phyloP scores from a whole-genome alignment of 1,140 invertebrate genomes.

The Heterodera carotae region DNA sequence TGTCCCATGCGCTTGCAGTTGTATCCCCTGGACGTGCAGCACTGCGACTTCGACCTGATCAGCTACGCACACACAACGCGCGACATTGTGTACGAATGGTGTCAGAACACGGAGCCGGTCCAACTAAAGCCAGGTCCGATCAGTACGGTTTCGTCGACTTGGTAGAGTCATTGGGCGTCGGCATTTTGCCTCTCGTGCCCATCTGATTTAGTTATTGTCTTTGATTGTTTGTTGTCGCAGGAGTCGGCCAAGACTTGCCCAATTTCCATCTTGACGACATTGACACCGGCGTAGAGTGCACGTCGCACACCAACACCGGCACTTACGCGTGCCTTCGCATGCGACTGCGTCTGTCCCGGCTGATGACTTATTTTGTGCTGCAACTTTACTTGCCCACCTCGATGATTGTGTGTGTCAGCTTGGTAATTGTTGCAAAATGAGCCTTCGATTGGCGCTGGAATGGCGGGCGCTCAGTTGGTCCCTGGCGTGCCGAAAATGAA shows the following conservation, averaged over 20 bases:
- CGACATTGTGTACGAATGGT: slow-evolving; percentile 45
- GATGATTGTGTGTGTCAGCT: slow-evolving; percentile 48
- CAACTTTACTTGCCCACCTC: slow-evolving; percentile 51
- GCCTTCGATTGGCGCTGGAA: too few species aligned
- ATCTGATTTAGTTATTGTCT: slow-evolving; percentile 14
- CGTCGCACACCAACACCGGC: slow-evolving; percentile 55
- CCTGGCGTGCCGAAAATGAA: too few species aligned
- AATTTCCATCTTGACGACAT: slow-evolving; percentile 52
- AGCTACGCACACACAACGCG: slow-evolving; percentile 52
- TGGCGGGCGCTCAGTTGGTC: too few species aligned
- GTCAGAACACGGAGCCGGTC: slow-evolving; percentile 10
- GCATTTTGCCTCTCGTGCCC: too few species aligned
- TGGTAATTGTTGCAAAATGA: too few species aligned
- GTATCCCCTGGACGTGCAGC: slow-evolving; percentile 51
- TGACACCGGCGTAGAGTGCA: slow-evolving; percentile 49
- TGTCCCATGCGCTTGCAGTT: slow-evolving; percentile 48
- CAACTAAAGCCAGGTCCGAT: slow-evolving; percentile 13
- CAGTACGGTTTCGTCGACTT: neutral
- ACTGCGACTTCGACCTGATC: slow-evolving; percentile 55
- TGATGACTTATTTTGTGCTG: slow-evolving; percentile 55
- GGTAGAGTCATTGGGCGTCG: neutral
- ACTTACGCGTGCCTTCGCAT: slow-evolving; percentile 52
- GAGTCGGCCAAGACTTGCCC: slow-evolving; percentile 50
- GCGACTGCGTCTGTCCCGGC: slow-evolving; percentile 38
- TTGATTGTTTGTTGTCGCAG: slow-evolving; percentile 34